Evolutionary conservation across 2,797 vertebrate species (phyloP), one percentile per base, ranked within the genome.

Genomic region (Gallinago nigripennis): DNA sequence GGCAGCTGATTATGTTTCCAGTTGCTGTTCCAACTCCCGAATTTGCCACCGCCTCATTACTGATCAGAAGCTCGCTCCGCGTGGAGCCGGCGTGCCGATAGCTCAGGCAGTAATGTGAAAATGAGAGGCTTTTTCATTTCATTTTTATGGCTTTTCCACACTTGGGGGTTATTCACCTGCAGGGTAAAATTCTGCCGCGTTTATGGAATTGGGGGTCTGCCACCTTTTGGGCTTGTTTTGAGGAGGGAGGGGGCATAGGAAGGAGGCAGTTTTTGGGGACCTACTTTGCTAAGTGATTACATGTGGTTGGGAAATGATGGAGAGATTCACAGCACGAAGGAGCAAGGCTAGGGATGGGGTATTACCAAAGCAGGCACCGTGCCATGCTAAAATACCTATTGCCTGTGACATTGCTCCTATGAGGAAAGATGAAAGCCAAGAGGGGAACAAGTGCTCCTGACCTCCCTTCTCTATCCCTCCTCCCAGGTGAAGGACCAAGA

Each of bases 1-100:
- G 94, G 88, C 95, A 92, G 83, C 83, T 88, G 93, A 97, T 96
- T 95, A 93, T 92, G 91, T 97, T 96, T 97, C 97, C 96, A 96
- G 73, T 81, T 92, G 92, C 54, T 11, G 39, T 39, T 39, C 39
- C 39, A 39, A 39, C 39, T 89, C 70, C 93, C 86, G 88, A 90
- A 84, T 82, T 95, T 90, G 92, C 92, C 94, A 89, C 94, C 4
- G 92, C 87, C 95, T 97, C 92, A 68, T 92, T 95, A 92, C 57
- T 77, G 92, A 96, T 94, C 95, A 95, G 96, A 96, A 94, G 95
- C 79, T 50, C 89, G 48, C 94, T 92, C 89, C 4, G 30, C 83
- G 72, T 72, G 95, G 92, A 95, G 93, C 89, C 82, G 2, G 92
- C 30, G 2, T 86, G 91, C 92, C 6, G 64, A 95, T 84, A 84